These are phyloP conservation scores for Xanthostigma xanthostigma DNA, from an alignment of 2,888 invertebrate species.

Conservation along the genomic window DNA sequence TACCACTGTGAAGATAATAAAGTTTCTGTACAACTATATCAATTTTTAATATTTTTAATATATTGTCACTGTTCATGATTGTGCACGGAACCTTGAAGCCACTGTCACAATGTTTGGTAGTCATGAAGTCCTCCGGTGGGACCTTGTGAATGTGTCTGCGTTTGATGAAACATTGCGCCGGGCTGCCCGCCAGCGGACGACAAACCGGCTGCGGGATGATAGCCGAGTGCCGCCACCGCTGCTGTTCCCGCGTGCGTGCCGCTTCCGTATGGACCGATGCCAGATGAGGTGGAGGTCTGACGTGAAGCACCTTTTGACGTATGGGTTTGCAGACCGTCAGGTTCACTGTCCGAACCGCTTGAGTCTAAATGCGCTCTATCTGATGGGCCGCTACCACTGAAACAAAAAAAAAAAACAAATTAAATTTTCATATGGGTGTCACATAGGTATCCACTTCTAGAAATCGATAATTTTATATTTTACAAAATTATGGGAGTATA, in stretches of 20 bases:
- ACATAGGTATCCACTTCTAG: no score
- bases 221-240: slow-evolving; percentile 11
- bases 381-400: slow-evolving; percentile 24
- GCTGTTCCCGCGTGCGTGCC: slow-evolving; percentile 14
- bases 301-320: slow-evolving; percentile 21
- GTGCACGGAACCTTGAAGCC: slow-evolving; percentile 17
- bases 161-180: slow-evolving; percentile 22
- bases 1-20: no score
- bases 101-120: slow-evolving; percentile 33
- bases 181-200: slow-evolving; percentile 12
- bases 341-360: slow-evolving; percentile 29
- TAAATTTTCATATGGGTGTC: no score
- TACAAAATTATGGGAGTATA: no score
- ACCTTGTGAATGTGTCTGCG: slow-evolving; percentile 26
- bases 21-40: no score
- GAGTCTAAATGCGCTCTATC: slow-evolving; percentile 30
- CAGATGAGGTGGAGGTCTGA: slow-evolving; percentile 7
- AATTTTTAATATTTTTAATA: no score
- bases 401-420: slow-evolving; percentile 16
- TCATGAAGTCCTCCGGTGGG: slow-evolving; percentile 25
- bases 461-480: no score
- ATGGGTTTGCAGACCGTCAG: slow-evolving; percentile 15
- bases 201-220: slow-evolving; percentile 13
- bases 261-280: neutral
- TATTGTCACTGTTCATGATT: no score